A percentile compares a stretch with the other conserved stretches of the same genome.
Evolutionary conservation across 2,888 invertebrate species (phyloP).

Genomic region (Drosophila longiperda): DNA sequence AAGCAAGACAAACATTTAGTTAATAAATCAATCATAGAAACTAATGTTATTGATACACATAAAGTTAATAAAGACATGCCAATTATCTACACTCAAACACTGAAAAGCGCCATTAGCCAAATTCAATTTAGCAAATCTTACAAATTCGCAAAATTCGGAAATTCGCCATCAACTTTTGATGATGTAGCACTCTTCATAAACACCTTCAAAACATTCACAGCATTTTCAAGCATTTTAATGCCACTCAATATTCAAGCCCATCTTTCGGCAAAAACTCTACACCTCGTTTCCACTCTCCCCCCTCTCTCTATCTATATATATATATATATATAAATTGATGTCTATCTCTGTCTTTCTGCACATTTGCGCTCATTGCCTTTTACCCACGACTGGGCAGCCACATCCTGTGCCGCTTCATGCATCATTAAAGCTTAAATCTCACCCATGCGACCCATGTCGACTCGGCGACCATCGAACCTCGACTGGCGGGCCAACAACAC

Average conservation of each 20-base stretch:
- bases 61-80: constrained; percentile 8
- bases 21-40: background rate
- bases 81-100: constrained; percentile 17
- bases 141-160: constrained; percentile 4
- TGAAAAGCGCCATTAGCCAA: constrained; percentile 24
- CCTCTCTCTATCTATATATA: background rate
- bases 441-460: constrained; percentile 78
- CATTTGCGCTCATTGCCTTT: constrained; percentile 80
- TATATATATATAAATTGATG: background rate
- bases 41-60: background rate
- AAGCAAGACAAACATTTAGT: background rate
- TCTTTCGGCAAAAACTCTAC: constrained; percentile 36
- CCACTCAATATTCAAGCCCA: constrained; percentile 77
- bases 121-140: constrained; percentile 48
- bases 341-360: constrained; percentile 31
- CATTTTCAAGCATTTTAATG: constrained; percentile 74
- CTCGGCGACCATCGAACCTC: constrained; percentile 21
- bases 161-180: constrained; percentile 44
- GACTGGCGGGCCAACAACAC: constrained; percentile 71
- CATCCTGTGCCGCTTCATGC: constrained; percentile 81
- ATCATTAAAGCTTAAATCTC: constrained; percentile 81
- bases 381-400: constrained; percentile 80
- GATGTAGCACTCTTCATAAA: constrained; percentile 70
- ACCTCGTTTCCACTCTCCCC: background rate
- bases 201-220: constrained; percentile 59